Conservation (phyloP, 2,797 vertebrate genomes). For the Malurus splendens region DNA sequence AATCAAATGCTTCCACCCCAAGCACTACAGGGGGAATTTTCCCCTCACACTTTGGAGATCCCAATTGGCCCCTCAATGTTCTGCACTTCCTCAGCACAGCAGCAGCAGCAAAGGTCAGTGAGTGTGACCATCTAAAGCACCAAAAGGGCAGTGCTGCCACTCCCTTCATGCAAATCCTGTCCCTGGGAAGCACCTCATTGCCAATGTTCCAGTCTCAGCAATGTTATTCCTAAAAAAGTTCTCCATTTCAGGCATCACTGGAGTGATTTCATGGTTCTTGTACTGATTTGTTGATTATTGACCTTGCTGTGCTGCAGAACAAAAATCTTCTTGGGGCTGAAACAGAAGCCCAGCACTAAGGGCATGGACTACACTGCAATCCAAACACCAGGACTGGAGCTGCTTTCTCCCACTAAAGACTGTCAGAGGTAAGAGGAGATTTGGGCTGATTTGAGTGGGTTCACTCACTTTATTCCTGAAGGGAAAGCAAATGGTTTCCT, state of each 20-base stretch:
- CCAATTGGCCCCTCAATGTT: accelerated
- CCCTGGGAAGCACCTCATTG: not conserved
- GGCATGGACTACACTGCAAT: not conserved
- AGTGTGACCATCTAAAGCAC: not conserved
- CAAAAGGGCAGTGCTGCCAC: not conserved
- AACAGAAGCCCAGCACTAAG: not conserved
- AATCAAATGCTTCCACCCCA: not conserved
- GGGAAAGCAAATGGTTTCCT: not conserved
- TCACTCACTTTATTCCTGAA: not conserved
- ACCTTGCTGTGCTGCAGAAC: not conserved
- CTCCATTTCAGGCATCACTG: not conserved
- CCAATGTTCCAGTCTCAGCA: not conserved
- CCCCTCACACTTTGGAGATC: not conserved
- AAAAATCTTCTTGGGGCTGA: not conserved
- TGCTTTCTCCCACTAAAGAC: not conserved
- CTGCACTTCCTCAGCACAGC: not conserved
- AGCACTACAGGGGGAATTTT: accelerated
- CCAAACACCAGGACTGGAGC: not conserved
- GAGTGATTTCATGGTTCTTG: not conserved
- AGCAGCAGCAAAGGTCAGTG: not conserved
- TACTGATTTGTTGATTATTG: not conserved
- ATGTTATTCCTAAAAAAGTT: not conserved
- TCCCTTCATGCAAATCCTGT: not conserved
- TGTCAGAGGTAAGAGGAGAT: not conserved
- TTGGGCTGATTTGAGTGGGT: not conserved